Percentiles rank a stretch among this genome's conserved stretches.
Evolutionary conservation across 2,113 vertebrate genomes (phyloP).

Genomic region (Anser brachyrhynchus): DNA sequence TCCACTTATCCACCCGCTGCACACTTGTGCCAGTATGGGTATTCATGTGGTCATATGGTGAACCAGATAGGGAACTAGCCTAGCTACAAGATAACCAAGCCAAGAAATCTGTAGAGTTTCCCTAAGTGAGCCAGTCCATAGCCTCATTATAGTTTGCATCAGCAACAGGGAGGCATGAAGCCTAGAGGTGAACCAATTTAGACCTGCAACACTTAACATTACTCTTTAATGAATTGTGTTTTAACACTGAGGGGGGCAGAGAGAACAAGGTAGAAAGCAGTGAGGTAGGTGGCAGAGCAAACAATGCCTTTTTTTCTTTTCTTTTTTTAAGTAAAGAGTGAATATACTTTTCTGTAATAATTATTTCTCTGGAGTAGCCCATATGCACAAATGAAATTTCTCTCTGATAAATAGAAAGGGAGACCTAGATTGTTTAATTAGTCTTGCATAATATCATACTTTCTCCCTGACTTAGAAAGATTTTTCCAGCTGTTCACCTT

Average conservation of each 20-base stretch:
- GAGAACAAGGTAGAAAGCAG: neutral
- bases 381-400: fast-evolving
- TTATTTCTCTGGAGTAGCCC: neutral
- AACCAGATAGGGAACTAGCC: neutral
- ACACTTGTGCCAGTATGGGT: neutral
- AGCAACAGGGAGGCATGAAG: neutral
- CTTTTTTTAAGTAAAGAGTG: neutral
- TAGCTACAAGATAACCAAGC: neutral
- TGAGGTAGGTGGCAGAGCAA: neutral
- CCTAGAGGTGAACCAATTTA: neutral
- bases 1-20: neutral
- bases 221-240: neutral
- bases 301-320: fast-evolving
- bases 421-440: neutral
- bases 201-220: neutral
- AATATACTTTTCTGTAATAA: neutral
- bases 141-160: neutral
- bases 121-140: neutral
- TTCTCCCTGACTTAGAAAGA: neutral
- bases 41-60: neutral
- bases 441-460: neutral
- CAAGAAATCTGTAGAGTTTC: neutral
- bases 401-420: neutral
- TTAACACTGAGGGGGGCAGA: neutral
- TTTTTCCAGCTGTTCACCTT: neutral